phyloP scores from a whole-genome alignment of 1,140 invertebrate species.

The Trinorchestia longiramus region DNA sequence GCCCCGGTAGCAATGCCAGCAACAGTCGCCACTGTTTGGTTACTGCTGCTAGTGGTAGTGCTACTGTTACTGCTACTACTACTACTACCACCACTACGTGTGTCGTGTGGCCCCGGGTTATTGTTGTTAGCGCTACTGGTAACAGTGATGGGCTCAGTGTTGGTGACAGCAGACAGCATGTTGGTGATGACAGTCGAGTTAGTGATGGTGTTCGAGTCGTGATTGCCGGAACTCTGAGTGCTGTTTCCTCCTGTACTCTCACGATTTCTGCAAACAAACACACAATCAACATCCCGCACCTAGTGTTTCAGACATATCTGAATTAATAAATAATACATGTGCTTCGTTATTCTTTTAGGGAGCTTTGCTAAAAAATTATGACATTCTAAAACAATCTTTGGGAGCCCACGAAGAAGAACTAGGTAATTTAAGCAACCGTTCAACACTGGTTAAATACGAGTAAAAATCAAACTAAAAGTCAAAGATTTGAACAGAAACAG shows the following conservation, averaged over 20 bases:
- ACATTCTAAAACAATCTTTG: too few relatives aligned
- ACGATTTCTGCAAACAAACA: not conserved
- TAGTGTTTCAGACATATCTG: too few relatives aligned
- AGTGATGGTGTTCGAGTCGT: not conserved
- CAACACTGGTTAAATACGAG: too few relatives aligned
- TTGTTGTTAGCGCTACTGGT: conserved; percentile 42
- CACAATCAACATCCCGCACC: not conserved
- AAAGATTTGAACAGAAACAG: too few relatives aligned
- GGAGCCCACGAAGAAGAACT: too few relatives aligned
- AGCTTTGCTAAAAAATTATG: too few relatives aligned
- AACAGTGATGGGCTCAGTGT: conserved; percentile 12
- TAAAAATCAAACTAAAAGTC: too few relatives aligned
- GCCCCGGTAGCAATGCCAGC: not conserved
- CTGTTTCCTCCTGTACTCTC: not conserved
- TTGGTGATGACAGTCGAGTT: conserved; percentile 52
- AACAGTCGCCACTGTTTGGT: conserved; percentile 47
- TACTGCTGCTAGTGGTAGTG: conserved; percentile 37
- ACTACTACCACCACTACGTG: not conserved
- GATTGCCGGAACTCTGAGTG: conserved; percentile 34
- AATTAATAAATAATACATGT: too few relatives aligned
- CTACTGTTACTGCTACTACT: conserved; percentile 46
- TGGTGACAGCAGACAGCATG: conserved; percentile 45
- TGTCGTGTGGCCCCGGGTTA: not conserved
- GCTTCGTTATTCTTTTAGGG: too few relatives aligned
- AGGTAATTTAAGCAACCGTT: too few relatives aligned